phyloP scores from a whole-genome alignment of 1,140 invertebrate genomes.

The Anagrus nilaparvatae region DNA sequence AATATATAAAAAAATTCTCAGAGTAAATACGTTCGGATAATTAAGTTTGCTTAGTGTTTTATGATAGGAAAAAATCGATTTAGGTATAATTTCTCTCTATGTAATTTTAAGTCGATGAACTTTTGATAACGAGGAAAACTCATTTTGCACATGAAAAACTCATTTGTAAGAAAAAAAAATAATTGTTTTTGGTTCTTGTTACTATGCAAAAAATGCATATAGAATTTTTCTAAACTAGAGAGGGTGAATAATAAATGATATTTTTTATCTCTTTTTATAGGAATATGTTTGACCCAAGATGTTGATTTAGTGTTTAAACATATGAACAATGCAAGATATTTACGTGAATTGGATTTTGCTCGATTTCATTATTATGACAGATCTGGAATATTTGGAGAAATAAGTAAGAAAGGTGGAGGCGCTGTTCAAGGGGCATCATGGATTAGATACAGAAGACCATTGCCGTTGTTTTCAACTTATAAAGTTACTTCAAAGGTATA shows the following conservation, averaged over 20 bases:
- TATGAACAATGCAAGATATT: constrained; percentile 80
- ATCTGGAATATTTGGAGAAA: constrained; percentile 54
- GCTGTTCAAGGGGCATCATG: constrained; percentile 62
- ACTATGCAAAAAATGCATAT: too few species aligned
- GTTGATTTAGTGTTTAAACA: constrained; percentile 67
- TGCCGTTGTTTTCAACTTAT: constrained; percentile 63
- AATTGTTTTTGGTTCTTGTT: too few species aligned
- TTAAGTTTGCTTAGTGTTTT: too few species aligned
- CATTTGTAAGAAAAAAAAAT: too few species aligned
- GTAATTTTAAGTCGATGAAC: too few species aligned
- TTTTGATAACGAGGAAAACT: too few species aligned
- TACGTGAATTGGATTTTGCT: constrained; percentile 75
- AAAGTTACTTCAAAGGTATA: constrained; percentile 63
- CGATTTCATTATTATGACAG: constrained; percentile 66
- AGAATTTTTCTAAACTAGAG: too few species aligned
- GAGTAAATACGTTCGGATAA: too few species aligned
- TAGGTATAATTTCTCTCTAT: too few species aligned
- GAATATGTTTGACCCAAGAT: constrained; percentile 69
- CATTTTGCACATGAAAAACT: too few species aligned
- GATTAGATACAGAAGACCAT: constrained; percentile 65
- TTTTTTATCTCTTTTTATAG: constrained; percentile 36
- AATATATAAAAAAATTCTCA: too few species aligned
- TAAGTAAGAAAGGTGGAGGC: constrained; percentile 49
- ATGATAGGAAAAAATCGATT: too few species aligned
- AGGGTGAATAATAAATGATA: background rate